Percentiles rank a stretch among this genome's conserved stretches.
These are phyloP conservation scores for Salpingus planirostris DNA, from an alignment of 2,888 invertebrate species.

Conservation along the genomic window DNA sequence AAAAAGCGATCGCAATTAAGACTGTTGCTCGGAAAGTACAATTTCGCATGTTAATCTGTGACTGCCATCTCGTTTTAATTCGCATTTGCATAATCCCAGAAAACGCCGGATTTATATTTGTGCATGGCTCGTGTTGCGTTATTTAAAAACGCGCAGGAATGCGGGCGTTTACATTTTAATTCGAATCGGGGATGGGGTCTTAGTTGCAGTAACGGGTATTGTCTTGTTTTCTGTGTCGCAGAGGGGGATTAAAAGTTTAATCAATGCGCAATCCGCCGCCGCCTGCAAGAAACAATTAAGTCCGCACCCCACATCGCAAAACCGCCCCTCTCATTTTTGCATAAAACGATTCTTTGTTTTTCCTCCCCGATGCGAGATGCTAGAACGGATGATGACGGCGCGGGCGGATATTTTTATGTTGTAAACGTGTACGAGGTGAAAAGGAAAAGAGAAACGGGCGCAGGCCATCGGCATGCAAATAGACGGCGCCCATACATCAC, in stretches of 20 bases:
- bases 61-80: constrained; percentile 12
- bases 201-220: too few species aligned
- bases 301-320: too few species aligned
- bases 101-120: constrained; percentile 19
- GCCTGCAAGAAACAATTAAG: too few species aligned
- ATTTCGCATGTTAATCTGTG: constrained; percentile 17
- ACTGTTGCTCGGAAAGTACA: constrained; percentile 7
- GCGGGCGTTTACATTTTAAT: constrained; percentile 12
- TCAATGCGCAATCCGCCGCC: too few species aligned
- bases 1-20: constrained; percentile 11
- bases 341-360: too few species aligned
- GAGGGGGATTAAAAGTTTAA: constrained; percentile 18
- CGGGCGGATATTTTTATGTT: constrained; percentile 8
- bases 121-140: constrained; percentile 11
- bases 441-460: constrained; percentile 16
- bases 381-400: constrained; percentile 4
- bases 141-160: constrained; percentile 15
- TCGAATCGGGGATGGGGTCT: too few species aligned
- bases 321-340: too few species aligned
- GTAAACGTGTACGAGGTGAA: constrained; percentile 7
- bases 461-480: constrained; percentile 27
- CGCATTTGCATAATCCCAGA: constrained; percentile 20
- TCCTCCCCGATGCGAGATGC: too few species aligned
- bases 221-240: too few species aligned
- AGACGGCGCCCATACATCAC: constrained; percentile 24